Evolutionary conservation across 2,113 vertebrate species (phyloP).

Genomic region (Lethenteron camtschaticum): DNA sequence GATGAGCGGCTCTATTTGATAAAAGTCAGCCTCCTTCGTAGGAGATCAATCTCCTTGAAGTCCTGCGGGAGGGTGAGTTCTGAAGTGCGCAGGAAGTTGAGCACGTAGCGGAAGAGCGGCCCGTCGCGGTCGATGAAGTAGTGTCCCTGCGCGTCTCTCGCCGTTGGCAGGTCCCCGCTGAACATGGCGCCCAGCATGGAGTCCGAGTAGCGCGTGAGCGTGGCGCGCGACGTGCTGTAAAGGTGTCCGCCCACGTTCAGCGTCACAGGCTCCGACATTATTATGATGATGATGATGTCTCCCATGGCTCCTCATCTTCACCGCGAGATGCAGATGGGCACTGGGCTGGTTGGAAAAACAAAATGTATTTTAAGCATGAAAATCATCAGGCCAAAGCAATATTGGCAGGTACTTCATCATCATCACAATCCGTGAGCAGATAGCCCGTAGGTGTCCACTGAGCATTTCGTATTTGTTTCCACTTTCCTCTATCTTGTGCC

Average conservation of each 20-base stretch:
- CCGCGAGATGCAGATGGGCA: no score
- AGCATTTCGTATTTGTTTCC: no score
- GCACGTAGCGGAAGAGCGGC: slow-evolving; percentile 49
- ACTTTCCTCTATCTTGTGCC: no score
- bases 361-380: no score
- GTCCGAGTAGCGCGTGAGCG: slow-evolving; percentile 46
- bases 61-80: slow-evolving; percentile 47
- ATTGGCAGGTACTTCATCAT: no score
- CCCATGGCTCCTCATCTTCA: no score
- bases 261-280: slow-evolving; percentile 51
- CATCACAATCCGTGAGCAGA: no score
- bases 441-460: no score
- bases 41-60: slow-evolving; percentile 54
- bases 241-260: slow-evolving; percentile 58
- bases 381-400: no score
- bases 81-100: slow-evolving; percentile 57
- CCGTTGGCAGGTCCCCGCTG: slow-evolving; percentile 46
- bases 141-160: slow-evolving; percentile 49
- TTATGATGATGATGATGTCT: no score
- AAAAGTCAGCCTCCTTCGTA: slow-evolving; percentile 57
- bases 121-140: slow-evolving; percentile 62
- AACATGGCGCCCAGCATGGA: slow-evolving; percentile 67
- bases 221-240: slow-evolving; percentile 53
- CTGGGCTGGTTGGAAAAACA: no score
- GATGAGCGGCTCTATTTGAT: slow-evolving; percentile 58